Evolutionary conservation across 2,113 vertebrate species (phyloP).

Genomic region (Larimichthys crocea): DNA sequence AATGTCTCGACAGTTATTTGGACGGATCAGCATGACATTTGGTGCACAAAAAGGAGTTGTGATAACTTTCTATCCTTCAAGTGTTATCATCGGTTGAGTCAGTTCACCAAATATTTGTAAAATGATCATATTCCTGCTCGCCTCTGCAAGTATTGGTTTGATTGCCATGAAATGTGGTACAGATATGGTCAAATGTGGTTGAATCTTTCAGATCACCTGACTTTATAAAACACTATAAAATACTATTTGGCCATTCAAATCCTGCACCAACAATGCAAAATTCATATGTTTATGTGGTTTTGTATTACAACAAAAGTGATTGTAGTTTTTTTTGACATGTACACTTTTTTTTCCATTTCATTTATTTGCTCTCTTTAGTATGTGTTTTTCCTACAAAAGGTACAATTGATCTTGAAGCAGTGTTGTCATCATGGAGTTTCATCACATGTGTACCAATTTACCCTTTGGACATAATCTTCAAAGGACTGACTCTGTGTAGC

Average conservation of each 20-base stretch:
- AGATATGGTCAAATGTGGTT: not conserved
- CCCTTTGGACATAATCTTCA: slow-evolving; percentile 47
- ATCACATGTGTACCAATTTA: slow-evolving; percentile 22
- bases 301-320: not conserved
- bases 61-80: not conserved
- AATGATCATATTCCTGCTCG: not conserved
- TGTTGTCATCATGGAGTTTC: not conserved
- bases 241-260: not conserved
- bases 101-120: no score
- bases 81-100: no score
- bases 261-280: not conserved
- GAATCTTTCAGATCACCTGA: not conserved
- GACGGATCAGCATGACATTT: not conserved
- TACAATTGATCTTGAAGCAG: not conserved
- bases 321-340: not conserved
- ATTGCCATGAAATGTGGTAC: no score
- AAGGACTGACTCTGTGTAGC: not conserved
- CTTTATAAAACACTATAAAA: not conserved
- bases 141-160: no score
- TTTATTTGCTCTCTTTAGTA: slow-evolving; percentile 2
- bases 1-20: not conserved
- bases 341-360: not conserved
- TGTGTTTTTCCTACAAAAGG: not conserved
- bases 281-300: not conserved
- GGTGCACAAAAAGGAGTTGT: not conserved